Conservation (phyloP, 2,888 invertebrate genomes). For the Heliconius ethilla region DNA sequence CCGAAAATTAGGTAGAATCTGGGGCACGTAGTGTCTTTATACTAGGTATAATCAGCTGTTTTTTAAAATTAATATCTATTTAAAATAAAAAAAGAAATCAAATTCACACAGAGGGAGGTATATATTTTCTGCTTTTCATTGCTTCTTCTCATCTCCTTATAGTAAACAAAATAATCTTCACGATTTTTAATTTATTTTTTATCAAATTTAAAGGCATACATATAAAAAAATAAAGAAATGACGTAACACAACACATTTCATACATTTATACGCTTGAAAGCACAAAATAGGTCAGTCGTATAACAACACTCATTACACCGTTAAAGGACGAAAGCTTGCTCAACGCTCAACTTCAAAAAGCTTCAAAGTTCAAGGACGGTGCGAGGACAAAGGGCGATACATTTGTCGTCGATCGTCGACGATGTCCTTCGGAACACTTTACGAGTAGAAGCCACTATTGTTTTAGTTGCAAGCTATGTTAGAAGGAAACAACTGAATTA, state of each 20-base stretch:
- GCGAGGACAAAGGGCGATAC: constrained; percentile 3
- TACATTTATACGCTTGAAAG: neutral
- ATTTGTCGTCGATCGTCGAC: constrained; percentile 2
- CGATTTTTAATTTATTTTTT: too few relatives aligned
- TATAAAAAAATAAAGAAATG: neutral
- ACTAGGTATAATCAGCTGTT: too few relatives aligned
- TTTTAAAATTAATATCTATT: too few relatives aligned
- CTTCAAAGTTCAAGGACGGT: constrained; percentile 15
- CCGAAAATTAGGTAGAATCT: neutral
- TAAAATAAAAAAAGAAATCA: too few relatives aligned
- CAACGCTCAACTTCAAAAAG: neutral
- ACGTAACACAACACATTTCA: neutral
- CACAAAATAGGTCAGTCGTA: constrained; percentile 9
- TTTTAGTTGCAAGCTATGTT: neutral
- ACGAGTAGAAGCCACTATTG: neutral
- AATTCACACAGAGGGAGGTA: too few relatives aligned
- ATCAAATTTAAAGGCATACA: too few relatives aligned
- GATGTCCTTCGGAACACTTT: constrained; percentile 8
- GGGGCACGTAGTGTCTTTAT: neutral
- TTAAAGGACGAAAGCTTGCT: constrained; percentile 15
- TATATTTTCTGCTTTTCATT: too few relatives aligned
- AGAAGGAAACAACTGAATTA: neutral
- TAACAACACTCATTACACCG: constrained; percentile 4
- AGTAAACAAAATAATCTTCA: too few relatives aligned
- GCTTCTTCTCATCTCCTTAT: too few relatives aligned